Base-by-base conservation (phyloP, 2,797 vertebrate genomes). In the Philypnodon macrostomus region DNA sequence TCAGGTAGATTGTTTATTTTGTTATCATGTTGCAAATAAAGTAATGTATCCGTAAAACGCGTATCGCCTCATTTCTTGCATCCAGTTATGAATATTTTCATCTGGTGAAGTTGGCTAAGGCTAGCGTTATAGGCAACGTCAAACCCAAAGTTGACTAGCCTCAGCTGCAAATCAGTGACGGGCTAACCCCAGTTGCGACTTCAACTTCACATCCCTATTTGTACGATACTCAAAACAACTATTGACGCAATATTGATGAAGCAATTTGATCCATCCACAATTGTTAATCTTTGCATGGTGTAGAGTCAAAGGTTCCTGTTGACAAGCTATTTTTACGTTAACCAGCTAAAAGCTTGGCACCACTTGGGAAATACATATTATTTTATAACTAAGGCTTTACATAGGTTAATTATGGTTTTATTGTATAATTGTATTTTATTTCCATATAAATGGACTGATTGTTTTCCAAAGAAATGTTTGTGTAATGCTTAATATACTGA, bases 131-230 rank as follows among this genome's bases (percentile, higher is more conserved):
- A 58, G 46, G 46, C 16, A 49, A 66, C 55, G 54, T 18, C 45
- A 55, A 47, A 47, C 47, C 45, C 37, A 66, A 72, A 69, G 63
- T 79, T 79, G 50, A 55, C 64, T 76, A 71, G 64, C 78, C 69
- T 33, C 18, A 13, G 63, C 65, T 72, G 52, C 63, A 54, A 35
- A 9, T 42, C 60, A 26, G 31, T 30, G 53, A 60, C 14, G 80
- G 76, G 85, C 85, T 58, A 46, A 33, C 9, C 31, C 15, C 48
- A 71, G 48, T 34, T 79, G 53, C 75, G 63, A 9, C 34, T 13
- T 8, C 10, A 34, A 30, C 15, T 7, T 18, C 2, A 30, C 10
- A 30, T 4, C 16, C 11, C 8, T n/a, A n/a, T 21, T 1, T 15
- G 4, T 11, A 3, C 5, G 1, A 10, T 2, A 0, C 1, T 14